phyloP scores from a whole-genome alignment of 2,113 vertebrate species.

The Puma concolor region DNA sequence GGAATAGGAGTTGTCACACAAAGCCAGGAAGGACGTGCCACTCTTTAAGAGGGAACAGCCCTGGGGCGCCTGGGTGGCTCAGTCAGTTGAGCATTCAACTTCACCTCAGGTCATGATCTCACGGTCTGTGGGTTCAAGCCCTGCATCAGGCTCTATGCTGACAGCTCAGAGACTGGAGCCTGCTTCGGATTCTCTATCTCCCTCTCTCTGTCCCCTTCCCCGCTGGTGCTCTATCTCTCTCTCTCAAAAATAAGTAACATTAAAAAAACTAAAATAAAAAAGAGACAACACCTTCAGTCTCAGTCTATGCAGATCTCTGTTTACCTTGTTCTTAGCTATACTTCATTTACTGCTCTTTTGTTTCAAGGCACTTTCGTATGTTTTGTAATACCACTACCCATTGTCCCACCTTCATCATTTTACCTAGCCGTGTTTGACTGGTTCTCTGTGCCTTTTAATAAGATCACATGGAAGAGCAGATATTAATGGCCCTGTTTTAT shows the following conservation, averaged over 20 bases:
- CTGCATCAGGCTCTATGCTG: too few relatives aligned
- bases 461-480: neutral
- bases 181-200: too few relatives aligned
- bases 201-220: too few relatives aligned
- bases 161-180: too few relatives aligned
- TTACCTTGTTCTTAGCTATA: neutral
- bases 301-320: neutral
- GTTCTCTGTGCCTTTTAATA: constrained; percentile 25
- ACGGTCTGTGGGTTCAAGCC: too few relatives aligned
- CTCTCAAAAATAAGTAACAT: too few relatives aligned
- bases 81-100: too few relatives aligned
- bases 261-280: too few relatives aligned
- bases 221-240: too few relatives aligned
- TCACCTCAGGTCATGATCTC: too few relatives aligned
- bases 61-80: too few relatives aligned
- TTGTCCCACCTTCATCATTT: neutral
- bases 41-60: neutral
- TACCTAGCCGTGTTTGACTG: neutral
- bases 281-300: neutral
- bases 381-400: neutral
- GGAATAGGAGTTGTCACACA: neutral
- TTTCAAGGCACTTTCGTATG: constrained; percentile 6
- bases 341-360: neutral
- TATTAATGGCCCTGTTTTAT: neutral
- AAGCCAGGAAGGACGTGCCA: neutral